These are phyloP conservation scores for Symphodus melops DNA, from an alignment of 2,113 vertebrate genomes.

Conservation along the genomic window DNA sequence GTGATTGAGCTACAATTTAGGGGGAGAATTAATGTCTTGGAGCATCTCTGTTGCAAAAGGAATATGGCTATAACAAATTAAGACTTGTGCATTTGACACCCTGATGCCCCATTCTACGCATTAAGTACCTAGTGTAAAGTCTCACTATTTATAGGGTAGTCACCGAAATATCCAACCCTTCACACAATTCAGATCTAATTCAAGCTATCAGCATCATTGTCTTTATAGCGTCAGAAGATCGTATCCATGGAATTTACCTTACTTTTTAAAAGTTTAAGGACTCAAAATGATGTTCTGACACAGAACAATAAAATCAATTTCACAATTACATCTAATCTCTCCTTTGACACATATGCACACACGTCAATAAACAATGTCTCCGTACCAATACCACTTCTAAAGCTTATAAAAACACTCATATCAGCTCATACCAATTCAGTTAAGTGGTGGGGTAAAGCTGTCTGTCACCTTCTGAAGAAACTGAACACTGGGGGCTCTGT, in stretches of 20 bases:
- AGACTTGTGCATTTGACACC: constrained; percentile 69
- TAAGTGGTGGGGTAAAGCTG: constrained; percentile 78
- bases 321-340: constrained; percentile 72
- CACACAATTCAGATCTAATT: constrained; percentile 28
- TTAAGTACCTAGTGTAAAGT: constrained; percentile 63
- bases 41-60: constrained; percentile 49
- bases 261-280: constrained; percentile 81
- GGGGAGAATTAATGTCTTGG: constrained; percentile 49
- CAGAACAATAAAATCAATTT: constrained; percentile 84
- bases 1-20: constrained; percentile 34
- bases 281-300: constrained; percentile 84
- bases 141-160: constrained; percentile 28
- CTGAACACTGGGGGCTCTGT: constrained; percentile 36
- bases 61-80: constrained; percentile 68
- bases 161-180: constrained; percentile 40
- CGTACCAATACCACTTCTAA: constrained; percentile 52
- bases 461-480: constrained; percentile 63
- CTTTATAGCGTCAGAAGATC: constrained; percentile 67
- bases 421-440: constrained; percentile 50
- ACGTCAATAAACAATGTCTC: constrained; percentile 38
- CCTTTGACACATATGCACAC: constrained; percentile 64
- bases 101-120: constrained; percentile 54
- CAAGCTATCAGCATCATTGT: constrained; percentile 40
- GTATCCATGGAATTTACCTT: constrained; percentile 60
- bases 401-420: constrained; percentile 73